Conservation (phyloP, 2,888 invertebrate species). For the Ganaspis brasiliensis region DNA sequence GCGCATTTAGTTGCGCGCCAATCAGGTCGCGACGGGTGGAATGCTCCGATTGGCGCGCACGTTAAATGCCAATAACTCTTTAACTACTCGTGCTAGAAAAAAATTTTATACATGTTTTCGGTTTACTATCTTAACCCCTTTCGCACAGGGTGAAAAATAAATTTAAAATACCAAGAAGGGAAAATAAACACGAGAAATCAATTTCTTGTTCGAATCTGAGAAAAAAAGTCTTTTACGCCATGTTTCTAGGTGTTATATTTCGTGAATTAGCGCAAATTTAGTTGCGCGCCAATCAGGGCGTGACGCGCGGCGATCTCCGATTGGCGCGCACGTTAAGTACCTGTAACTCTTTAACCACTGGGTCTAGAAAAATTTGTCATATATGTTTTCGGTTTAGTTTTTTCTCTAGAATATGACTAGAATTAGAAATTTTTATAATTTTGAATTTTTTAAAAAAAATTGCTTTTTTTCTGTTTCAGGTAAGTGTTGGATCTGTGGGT, state of each 20-base stretch:
- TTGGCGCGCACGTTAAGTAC: neutral
- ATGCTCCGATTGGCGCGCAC: neutral
- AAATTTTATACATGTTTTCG: neutral
- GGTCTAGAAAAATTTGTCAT: neutral
- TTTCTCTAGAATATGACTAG: neutral
- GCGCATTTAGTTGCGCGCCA: neutral
- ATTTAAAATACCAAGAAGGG: too few species aligned
- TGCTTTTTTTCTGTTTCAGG: slow-evolving; percentile 7
- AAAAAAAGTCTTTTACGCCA: neutral
- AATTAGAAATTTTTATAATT: neutral
- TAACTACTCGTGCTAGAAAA: neutral
- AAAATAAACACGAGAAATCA: too few species aligned
- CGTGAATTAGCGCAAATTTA: neutral
- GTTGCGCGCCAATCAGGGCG: neutral
- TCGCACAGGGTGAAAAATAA: too few species aligned
- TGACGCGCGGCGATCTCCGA: neutral
- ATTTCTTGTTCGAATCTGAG: neutral
- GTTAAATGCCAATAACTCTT: neutral
- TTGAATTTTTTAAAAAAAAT: neutral
- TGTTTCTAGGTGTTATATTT: neutral
- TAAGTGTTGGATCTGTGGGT: too few species aligned
- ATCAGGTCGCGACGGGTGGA: neutral
- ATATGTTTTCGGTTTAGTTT: neutral
- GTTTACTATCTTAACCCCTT: too few species aligned
- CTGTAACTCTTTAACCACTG: neutral